These are phyloP conservation scores for Leptobrachium leishanense DNA, from an alignment of 2,113 vertebrate genomes.

Conservation along the genomic window DNA sequence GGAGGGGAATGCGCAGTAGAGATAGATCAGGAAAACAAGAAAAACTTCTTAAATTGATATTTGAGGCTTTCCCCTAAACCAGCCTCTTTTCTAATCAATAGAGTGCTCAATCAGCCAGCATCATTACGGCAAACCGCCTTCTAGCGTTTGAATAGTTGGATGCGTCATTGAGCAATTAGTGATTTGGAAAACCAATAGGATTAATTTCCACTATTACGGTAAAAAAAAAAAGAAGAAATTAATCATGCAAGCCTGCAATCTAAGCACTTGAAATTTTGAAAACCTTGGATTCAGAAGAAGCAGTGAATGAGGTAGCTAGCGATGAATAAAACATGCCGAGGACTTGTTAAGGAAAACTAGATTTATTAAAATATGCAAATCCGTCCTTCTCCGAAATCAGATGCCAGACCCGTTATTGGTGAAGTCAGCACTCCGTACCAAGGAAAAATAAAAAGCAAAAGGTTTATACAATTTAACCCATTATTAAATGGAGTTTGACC, in stretches of 20 bases:
- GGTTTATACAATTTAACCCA: too few species aligned
- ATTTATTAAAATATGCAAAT: slow-evolving; percentile 38
- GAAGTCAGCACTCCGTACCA: background rate
- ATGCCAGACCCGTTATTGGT: background rate
- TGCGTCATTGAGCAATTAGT: background rate
- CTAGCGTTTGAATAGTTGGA: too few species aligned
- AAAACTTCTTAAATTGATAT: too few species aligned
- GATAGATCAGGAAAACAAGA: too few species aligned
- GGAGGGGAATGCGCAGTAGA: too few species aligned
- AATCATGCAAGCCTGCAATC: slow-evolving; percentile 6
- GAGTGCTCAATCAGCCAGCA: too few species aligned
- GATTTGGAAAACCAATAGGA: background rate
- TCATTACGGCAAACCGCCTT: background rate
- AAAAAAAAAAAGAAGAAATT: background rate
- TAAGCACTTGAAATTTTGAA: slow-evolving; percentile 20
- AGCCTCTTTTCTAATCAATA: too few species aligned
- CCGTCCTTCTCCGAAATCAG: slow-evolving; percentile 10
- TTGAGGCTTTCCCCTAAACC: too few species aligned
- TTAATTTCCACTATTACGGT: background rate
- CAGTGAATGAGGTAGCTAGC: slow-evolving; percentile 13
- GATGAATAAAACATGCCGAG: slow-evolving; percentile 34
- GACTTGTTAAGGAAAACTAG: slow-evolving; percentile 24
- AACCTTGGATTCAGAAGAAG: slow-evolving; percentile 16
- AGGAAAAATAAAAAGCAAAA: too few species aligned
- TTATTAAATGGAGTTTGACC: too few species aligned